Percentiles rank a stretch among this genome's conserved stretches.
Conservation (phyloP, 2,113 vertebrate species). For the Puffinus mauretanicus region DNA sequence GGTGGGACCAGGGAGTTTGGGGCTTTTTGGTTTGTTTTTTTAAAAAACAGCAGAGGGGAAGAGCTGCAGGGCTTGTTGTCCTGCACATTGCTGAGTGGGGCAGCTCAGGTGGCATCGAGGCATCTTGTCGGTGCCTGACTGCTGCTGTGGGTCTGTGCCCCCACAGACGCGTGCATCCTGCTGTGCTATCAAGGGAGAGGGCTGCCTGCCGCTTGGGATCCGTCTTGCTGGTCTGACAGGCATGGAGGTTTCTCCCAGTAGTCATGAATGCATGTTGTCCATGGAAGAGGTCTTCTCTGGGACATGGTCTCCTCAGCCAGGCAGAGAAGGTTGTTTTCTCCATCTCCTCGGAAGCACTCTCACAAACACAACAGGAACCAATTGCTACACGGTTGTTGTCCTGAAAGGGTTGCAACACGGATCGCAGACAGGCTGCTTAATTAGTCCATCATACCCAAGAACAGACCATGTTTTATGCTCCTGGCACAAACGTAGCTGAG, state of each 20-base stretch:
- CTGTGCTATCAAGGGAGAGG: neutral
- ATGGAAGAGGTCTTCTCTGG: neutral
- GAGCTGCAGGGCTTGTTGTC: neutral
- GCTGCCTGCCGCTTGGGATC: neutral
- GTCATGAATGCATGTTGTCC: neutral
- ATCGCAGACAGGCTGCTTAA: neutral
- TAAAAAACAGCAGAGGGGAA: neutral
- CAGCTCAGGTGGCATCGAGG: neutral
- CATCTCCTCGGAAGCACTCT: neutral
- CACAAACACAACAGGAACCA: neutral
- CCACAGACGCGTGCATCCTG: neutral
- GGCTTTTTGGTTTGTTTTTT: neutral
- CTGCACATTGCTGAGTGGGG: rapidly evolving
- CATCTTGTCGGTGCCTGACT: rapidly evolving
- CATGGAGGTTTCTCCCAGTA: neutral
- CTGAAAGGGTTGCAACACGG: rapidly evolving
- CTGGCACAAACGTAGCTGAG: neutral
- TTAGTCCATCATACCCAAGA: neutral
- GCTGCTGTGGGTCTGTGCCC: neutral
- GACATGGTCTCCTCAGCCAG: neutral
- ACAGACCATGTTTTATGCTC: neutral
- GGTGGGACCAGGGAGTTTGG: neutral
- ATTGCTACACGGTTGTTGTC: neutral
- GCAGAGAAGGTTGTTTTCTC: neutral
- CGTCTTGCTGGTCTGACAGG: neutral